Evolutionary conservation across 1,140 invertebrate species (phyloP).

Genomic region (Cardiocondyla obscurior): DNA sequence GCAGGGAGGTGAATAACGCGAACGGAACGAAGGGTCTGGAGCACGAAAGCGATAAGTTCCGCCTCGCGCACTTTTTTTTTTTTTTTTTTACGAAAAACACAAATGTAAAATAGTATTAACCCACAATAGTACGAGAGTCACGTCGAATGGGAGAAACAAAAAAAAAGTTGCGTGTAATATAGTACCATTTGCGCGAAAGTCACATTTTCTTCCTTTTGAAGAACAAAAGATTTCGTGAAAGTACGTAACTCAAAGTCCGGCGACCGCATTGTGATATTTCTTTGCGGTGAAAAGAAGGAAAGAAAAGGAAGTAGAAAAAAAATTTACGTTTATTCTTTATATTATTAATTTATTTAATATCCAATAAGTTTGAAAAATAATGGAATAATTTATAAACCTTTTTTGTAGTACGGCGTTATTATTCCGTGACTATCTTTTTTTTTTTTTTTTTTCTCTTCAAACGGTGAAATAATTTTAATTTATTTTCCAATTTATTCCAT

Average conservation of each 20-base stretch:
- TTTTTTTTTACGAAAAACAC: not conserved
- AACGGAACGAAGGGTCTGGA: slow-evolving; percentile 1
- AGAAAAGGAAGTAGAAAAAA: not conserved
- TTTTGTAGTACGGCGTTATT: not conserved
- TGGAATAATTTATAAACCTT: not conserved
- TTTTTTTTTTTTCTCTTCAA: not conserved
- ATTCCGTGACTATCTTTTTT: not conserved
- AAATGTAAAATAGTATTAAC: not conserved
- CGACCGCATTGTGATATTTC: not conserved
- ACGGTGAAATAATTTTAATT: not conserved
- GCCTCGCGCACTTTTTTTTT: not conserved
- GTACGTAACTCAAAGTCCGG: not conserved
- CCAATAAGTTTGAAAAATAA: too few relatives aligned
- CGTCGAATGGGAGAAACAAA: not conserved
- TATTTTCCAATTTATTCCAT: not conserved
- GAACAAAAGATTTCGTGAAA: slow-evolving; percentile 4
- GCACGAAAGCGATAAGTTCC: slow-evolving; percentile 10
- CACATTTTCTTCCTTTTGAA: not conserved
- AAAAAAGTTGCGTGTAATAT: not conserved
- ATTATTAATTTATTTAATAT: not conserved
- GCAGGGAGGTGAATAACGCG: not conserved
- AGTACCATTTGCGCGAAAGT: not conserved
- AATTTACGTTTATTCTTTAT: not conserved
- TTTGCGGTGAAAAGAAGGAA: not conserved
- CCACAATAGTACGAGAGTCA: not conserved